These are phyloP conservation scores for Syngnathus acus DNA, from an alignment of 2,797 vertebrate species.

Conservation along the genomic window DNA sequence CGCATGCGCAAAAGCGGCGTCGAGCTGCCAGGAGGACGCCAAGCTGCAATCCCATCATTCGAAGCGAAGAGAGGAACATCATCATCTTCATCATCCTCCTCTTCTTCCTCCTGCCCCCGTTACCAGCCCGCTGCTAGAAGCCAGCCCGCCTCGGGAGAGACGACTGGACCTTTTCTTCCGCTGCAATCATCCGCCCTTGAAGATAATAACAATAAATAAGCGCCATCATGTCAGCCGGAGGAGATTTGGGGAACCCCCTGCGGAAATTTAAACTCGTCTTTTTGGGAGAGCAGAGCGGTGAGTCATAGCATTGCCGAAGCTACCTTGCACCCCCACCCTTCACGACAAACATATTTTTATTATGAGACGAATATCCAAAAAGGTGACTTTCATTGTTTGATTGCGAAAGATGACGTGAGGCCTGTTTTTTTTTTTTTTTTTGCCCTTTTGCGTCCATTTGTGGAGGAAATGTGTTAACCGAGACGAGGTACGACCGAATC, in stretches of 20 bases:
- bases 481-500: not conserved
- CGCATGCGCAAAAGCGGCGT: conserved; percentile 62
- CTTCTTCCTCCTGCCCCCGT: not conserved
- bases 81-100: not conserved
- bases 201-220: conserved; percentile 17
- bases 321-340: conserved; percentile 1
- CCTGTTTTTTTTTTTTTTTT: too few species aligned
- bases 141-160: conserved; percentile 12
- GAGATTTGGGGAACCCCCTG: conserved; percentile 87
- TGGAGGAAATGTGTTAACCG: not conserved
- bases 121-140: not conserved
- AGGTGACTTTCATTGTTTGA: not conserved
- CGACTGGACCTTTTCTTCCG: conserved; percentile 11
- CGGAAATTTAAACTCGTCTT: conserved; percentile 93
- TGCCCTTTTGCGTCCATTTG: not conserved
- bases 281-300: conserved; percentile 90
- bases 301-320: conserved; percentile 55
- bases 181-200: conserved; percentile 1
- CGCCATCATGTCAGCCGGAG: conserved; percentile 80
- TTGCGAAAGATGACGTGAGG: not conserved
- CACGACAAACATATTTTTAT: conserved; percentile 7
- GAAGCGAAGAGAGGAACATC: conserved; percentile 49
- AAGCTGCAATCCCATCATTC: conserved; percentile 72
- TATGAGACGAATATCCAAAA: not conserved
- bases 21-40: conserved; percentile 62